Evolutionary conservation across 2,113 vertebrate genomes (phyloP), one percentile per base, ranked within the genome.

Genomic region (Gymnobelideus leadbeateri): DNA sequence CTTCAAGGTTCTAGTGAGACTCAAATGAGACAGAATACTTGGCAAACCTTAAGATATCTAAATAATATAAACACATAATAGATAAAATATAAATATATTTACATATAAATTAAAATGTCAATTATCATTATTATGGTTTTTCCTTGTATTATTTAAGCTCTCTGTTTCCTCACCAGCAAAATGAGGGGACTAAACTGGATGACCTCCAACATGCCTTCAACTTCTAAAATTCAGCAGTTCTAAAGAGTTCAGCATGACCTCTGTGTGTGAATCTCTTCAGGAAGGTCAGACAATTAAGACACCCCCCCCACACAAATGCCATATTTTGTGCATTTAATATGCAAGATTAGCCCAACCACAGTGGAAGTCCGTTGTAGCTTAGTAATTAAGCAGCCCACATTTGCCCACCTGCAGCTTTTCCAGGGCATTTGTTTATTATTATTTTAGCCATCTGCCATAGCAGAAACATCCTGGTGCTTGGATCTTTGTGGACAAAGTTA

Each of bases 311-410:
- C 12, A 7, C 46, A 92, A 92, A 90, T 31, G 8, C 1, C 37
- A 51, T 92, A 89, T 54, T 68, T 47, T 1, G 91, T 91, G 55
- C 90, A 1, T 49, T 12, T 51, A n/a, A 77, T 24, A 2, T 54
- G 31, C 57, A 37, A 31, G 4, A 91, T 19, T 94, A 47, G 19
- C 68, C 51, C 93, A 77, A 11, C 16, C 68, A 84, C 51, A 6
- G 91, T 91, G 25, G 49, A 77, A 31, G 31, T 57, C 55, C 19
- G 8, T 5, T 37, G 8, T 47, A 16, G 28, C 28, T 93, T 37
- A 90, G 11, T 84, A 90, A 91, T 91, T 91, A 55, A 92, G 51
- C 68, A 93, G 68, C 24, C 37, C 51, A 21, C 6, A 89, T 95
- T 57, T 31, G 51, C 51, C 89, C 61, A 16, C 11, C 5, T 55